phyloP scores from a whole-genome alignment of 1,140 invertebrate genomes.

The Zaprionus davidi region DNA sequence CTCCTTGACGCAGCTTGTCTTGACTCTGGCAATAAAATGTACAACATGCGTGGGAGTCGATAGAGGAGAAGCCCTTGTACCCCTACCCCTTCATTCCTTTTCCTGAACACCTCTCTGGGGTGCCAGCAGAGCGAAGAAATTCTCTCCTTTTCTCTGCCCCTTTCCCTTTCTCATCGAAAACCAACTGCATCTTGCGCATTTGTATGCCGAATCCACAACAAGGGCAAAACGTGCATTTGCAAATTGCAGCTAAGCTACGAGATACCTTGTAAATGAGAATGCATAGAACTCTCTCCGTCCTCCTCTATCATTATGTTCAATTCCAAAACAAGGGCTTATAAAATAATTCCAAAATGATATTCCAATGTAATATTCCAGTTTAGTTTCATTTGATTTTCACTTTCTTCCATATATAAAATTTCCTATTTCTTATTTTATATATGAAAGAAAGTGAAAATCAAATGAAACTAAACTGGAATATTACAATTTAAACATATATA shows the following conservation, averaged over 20 bases:
- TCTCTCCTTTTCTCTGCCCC: not conserved
- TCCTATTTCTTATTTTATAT: too few species aligned
- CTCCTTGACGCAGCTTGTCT: conserved; percentile 37
- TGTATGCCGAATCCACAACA: conserved; percentile 63
- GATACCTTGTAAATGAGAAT: not conserved
- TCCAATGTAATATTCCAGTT: too few species aligned
- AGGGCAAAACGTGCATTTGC: not conserved
- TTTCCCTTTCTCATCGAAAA: not conserved
- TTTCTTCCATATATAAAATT: too few species aligned
- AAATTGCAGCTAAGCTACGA: not conserved
- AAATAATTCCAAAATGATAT: not conserved
- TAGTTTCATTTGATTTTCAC: too few species aligned
- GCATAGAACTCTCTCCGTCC: too few species aligned
- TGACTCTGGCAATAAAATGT: conserved; percentile 72
- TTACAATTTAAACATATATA: too few species aligned
- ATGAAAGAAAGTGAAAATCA: too few species aligned
- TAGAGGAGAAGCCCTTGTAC: not conserved
- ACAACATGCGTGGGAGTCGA: conserved; percentile 59
- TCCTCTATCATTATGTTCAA: not conserved
- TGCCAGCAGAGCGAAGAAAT: not conserved
- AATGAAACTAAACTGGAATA: too few species aligned
- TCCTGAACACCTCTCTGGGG: not conserved
- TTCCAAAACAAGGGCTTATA: not conserved
- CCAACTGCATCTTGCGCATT: conserved; percentile 64
- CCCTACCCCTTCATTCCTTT: not conserved